phyloP scores from a whole-genome alignment of 2,113 vertebrate genomes.

The Pao palembangensis region DNA sequence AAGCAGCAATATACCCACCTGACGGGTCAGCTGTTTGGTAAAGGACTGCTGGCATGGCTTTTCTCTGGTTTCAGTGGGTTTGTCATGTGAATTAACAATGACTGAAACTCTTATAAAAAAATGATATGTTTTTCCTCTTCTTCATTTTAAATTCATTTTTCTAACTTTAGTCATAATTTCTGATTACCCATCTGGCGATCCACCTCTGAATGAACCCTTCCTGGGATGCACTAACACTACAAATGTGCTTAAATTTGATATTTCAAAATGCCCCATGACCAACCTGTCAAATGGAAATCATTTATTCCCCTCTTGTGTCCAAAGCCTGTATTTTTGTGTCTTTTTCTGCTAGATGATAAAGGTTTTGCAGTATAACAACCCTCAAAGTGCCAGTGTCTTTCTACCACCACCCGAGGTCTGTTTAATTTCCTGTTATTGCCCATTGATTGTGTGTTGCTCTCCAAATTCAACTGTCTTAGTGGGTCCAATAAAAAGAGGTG shows the following conservation, averaged over 20 bases:
- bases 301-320: slow-evolving; percentile 44
- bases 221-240: slow-evolving; percentile 11
- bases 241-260: slow-evolving; percentile 10
- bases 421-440: slow-evolving; percentile 66
- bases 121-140: slow-evolving; percentile 11
- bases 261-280: slow-evolving; percentile 2
- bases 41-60: not conserved
- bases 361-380: slow-evolving; percentile 80
- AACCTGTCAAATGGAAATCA: slow-evolving; percentile 13
- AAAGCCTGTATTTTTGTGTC: slow-evolving; percentile 66
- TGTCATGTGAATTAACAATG: not conserved
- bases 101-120: slow-evolving; percentile 4
- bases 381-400: slow-evolving; percentile 76
- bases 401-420: slow-evolving; percentile 79
- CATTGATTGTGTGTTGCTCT: slow-evolving; percentile 53
- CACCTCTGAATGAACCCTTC: not conserved
- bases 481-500: slow-evolving; percentile 35
- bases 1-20: not conserved
- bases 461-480: slow-evolving; percentile 35
- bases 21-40: not conserved
- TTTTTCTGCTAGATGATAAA: slow-evolving; percentile 79
- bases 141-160: not conserved
- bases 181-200: not conserved
- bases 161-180: not conserved
- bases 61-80: slow-evolving; percentile 9